Evolutionary conservation across 2,888 invertebrate genomes (phyloP).

Genomic region (Mythimna impura): DNA sequence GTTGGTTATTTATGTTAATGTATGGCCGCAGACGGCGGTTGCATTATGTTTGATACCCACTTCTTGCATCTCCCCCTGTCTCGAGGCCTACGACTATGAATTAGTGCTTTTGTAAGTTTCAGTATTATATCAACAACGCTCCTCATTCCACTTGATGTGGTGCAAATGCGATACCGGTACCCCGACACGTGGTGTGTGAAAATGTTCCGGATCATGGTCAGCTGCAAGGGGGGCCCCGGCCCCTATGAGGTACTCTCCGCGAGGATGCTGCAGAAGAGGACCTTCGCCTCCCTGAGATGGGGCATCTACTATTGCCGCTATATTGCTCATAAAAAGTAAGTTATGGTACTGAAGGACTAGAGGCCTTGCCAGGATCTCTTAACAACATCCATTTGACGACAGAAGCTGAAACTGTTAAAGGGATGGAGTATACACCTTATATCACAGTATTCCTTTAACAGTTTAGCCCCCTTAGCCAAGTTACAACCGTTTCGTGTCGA

Average conservation of each 20-base stretch:
- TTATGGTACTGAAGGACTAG: neutral
- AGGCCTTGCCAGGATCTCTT: no score
- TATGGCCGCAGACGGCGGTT: no score
- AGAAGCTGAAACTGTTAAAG: no score
- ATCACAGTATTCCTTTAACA: no score
- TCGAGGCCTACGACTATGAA: neutral
- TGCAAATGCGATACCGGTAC: conserved; percentile 55
- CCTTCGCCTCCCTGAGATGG: conserved; percentile 30
- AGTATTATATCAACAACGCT: conserved; percentile 52
- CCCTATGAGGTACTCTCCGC: conserved; percentile 40
- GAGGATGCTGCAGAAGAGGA: conserved; percentile 36
- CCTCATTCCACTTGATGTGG: conserved; percentile 48
- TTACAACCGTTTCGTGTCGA: no score
- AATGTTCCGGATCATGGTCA: conserved; percentile 48
- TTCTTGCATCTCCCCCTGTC: no score
- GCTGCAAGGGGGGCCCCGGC: conserved; percentile 34
- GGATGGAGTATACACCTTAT: no score
- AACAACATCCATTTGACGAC: no score
- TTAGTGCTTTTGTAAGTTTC: conserved; percentile 35
- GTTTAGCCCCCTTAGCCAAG: no score
- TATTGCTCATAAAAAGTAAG: conserved; percentile 31
- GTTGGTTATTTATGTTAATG: no score
- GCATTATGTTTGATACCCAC: no score
- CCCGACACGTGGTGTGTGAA: conserved; percentile 55
- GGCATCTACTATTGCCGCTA: conserved; percentile 51